phyloP scores from a whole-genome alignment of 2,888 invertebrate genomes.

The Mylabris sibirica region DNA sequence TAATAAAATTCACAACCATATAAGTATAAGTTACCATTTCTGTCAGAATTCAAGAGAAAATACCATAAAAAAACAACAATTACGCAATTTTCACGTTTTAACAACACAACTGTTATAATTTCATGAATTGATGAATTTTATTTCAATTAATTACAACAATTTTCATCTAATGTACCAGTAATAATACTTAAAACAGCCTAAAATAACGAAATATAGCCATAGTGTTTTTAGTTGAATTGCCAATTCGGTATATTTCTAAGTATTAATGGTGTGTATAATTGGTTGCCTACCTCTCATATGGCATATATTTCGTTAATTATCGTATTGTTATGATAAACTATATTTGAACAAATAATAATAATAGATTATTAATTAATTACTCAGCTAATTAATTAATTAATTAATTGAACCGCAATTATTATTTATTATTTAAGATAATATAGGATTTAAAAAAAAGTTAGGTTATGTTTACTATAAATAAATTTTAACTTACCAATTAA shows the following conservation, averaged over 20 bases:
- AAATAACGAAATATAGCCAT: too few relatives aligned
- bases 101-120: background rate
- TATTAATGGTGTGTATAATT: background rate
- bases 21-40: background rate
- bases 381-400: too few relatives aligned
- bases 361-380: too few relatives aligned
- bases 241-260: too few relatives aligned
- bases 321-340: background rate
- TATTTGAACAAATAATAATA: too few relatives aligned
- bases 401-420: too few relatives aligned
- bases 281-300: background rate
- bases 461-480: background rate
- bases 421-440: background rate
- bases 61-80: slow-evolving; percentile 16
- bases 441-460: background rate
- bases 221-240: too few relatives aligned
- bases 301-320: background rate
- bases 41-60: too few relatives aligned
- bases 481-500: slow-evolving; percentile 3
- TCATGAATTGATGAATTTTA: background rate
- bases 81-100: slow-evolving; percentile 28
- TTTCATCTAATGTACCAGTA: background rate
- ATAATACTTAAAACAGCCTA: background rate
- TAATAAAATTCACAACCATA: background rate
- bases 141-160: background rate